phyloP scores from a whole-genome alignment of 2,888 invertebrate species.

The Amiota mariae region DNA sequence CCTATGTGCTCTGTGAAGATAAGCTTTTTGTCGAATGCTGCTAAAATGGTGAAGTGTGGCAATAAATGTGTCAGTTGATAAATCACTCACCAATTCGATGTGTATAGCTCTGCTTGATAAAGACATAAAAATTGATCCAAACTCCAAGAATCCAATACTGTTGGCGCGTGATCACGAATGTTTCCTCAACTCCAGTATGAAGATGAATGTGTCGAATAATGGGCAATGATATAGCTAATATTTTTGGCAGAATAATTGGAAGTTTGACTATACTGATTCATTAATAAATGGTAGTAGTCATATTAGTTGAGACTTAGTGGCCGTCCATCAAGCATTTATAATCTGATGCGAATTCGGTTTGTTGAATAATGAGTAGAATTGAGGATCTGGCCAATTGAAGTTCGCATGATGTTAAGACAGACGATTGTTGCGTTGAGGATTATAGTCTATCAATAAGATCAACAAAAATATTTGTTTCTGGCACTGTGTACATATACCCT shows the following conservation, averaged over 20 bases:
- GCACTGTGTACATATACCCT: not conserved
- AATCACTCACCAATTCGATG: too few relatives aligned
- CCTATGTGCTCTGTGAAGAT: too few relatives aligned
- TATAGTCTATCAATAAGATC: slow-evolving; percentile 9
- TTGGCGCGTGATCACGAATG: too few relatives aligned
- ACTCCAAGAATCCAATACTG: too few relatives aligned
- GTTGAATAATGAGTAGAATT: not conserved
- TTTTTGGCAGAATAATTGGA: slow-evolving; percentile 27
- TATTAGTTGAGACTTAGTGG: not conserved
- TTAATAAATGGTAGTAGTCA: not conserved
- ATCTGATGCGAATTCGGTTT: not conserved
- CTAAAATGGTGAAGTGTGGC: too few relatives aligned
- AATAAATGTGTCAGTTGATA: too few relatives aligned
- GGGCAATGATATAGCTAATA: slow-evolving; percentile 19
- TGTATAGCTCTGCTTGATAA: too few relatives aligned
- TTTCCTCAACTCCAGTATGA: slow-evolving; percentile 34
- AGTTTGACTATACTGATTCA: not conserved
- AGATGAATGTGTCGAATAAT: slow-evolving; percentile 32
- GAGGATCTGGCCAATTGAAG: not conserved
- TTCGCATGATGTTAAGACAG: not conserved
- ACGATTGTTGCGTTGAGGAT: too few relatives aligned
- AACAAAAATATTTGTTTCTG: not conserved
- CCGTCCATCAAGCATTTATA: not conserved
- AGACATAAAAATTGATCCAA: too few relatives aligned
- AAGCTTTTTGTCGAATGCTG: too few relatives aligned